A percentile compares a stretch with the other conserved stretches of the same genome.
These are phyloP conservation scores for Dendrophyllia cribrosa DNA, from an alignment of 64 coral and sea anemone species.

Conservation along the genomic window DNA sequence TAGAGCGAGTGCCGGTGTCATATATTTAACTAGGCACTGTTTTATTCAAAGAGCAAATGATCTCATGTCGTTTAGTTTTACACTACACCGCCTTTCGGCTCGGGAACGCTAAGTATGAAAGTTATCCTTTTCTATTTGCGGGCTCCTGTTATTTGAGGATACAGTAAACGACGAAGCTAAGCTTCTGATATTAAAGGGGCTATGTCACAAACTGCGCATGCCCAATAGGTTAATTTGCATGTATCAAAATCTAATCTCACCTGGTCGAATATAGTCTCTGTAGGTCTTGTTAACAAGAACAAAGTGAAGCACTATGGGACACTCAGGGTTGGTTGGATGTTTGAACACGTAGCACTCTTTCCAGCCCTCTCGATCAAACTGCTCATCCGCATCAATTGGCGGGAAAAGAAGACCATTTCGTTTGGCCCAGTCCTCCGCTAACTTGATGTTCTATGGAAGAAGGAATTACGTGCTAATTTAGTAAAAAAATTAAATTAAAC, in stretches of 20 bases:
- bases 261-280: slow-evolving; percentile 70
- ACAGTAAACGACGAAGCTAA: too few species aligned
- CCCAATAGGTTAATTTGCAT: too few species aligned
- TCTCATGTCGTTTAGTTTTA: too few species aligned
- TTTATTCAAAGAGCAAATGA: too few species aligned
- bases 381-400: slow-evolving; percentile 75
- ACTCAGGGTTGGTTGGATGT: slow-evolving; percentile 67
- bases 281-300: slow-evolving; percentile 80
- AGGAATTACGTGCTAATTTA: background rate
- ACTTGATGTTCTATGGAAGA: slow-evolving; percentile 32
- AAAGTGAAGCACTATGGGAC: slow-evolving; percentile 86
- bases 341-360: slow-evolving; percentile 88
- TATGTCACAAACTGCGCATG: background rate
- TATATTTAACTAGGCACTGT: too few species aligned
- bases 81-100: too few species aligned
- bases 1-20: too few species aligned
- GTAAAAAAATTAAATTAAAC: background rate
- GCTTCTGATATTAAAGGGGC: too few species aligned
- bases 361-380: slow-evolving; percentile 70
- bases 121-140: too few species aligned
- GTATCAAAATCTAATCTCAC: slow-evolving; percentile 1
- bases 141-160: too few species aligned
- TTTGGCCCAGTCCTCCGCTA: slow-evolving; percentile 76
- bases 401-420: slow-evolving; percentile 82
- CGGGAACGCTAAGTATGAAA: too few species aligned